phyloP scores from a whole-genome alignment of 2,888 invertebrate species.

The Sarcophaga subvicina region DNA sequence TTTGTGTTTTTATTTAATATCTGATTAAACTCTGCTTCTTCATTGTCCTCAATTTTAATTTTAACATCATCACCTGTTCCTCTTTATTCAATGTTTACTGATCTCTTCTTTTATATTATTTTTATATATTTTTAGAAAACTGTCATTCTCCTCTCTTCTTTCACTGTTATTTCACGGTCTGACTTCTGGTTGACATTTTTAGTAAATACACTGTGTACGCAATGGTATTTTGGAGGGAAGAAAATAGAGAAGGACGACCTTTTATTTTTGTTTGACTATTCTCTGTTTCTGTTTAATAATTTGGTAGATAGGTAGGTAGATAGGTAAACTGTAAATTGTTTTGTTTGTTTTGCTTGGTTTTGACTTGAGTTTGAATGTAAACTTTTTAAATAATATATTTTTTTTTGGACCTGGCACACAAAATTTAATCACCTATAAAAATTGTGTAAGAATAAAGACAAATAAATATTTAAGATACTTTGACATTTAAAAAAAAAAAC shows the following conservation, averaged over 20 bases:
- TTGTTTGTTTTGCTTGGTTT: constrained; percentile 60
- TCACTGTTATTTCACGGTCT: constrained; percentile 38
- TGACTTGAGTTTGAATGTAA: constrained; percentile 69
- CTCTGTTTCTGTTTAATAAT: constrained; percentile 57
- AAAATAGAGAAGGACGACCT: constrained; percentile 52
- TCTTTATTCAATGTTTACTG: constrained; percentile 52
- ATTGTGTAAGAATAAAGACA: constrained; percentile 79
- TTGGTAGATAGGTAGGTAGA: constrained; percentile 50
- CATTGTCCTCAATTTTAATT: constrained; percentile 52
- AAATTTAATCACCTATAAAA: constrained; percentile 79
- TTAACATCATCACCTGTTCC: constrained; percentile 62
- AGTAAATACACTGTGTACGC: constrained; percentile 9
- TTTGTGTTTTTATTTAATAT: constrained; percentile 32
- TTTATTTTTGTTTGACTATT: constrained; percentile 53
- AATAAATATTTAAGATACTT: constrained; percentile 73
- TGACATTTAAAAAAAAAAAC: constrained; percentile 35
- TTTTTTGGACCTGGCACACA: constrained; percentile 77
- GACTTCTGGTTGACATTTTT: constrained; percentile 32
- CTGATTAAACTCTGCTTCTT: constrained; percentile 61
- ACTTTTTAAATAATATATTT: constrained; percentile 72
- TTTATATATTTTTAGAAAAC: constrained; percentile 56
- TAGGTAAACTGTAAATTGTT: constrained; percentile 60
- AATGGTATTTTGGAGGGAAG: constrained; percentile 50
- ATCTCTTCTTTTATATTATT: constrained; percentile 38
- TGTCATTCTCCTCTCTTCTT: constrained; percentile 41